phyloP scores from a whole-genome alignment of 37 sponge, comb jelly and placozoan genomes.

The Ianthella basta region DNA sequence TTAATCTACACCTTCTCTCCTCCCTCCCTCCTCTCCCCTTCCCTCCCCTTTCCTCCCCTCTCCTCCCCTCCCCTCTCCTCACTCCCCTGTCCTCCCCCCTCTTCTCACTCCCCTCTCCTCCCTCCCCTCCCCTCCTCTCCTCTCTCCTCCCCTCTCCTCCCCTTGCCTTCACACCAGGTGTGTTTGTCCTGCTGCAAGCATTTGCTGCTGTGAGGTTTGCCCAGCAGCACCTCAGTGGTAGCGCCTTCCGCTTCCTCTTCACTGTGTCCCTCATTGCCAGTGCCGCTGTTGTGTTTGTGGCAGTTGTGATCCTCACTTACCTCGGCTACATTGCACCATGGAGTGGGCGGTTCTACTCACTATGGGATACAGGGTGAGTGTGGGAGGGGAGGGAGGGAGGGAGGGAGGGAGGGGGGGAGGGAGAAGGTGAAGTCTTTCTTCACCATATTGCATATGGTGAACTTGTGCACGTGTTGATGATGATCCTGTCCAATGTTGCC shows the following conservation, averaged over 20 bases:
- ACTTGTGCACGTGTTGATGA: no score
- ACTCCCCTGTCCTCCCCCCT: background rate
- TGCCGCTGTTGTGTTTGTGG: constrained; percentile 87
- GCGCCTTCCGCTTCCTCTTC: constrained; percentile 74
- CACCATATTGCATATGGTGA: no score
- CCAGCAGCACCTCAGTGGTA: constrained; percentile 59
- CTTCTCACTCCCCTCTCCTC: background rate
- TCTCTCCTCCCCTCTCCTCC: background rate
- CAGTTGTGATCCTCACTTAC: constrained; percentile 85
- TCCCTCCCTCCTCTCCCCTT: background rate
- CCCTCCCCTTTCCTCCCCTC: background rate
- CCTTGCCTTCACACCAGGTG: constrained; percentile 31
- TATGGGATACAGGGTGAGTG: constrained; percentile 96
- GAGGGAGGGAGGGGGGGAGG: background rate
- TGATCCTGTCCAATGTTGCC: no score
- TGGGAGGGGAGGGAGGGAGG: background rate
- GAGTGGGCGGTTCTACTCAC: constrained; percentile 99
- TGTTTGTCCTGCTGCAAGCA: constrained; percentile 66
- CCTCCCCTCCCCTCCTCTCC: constrained; percentile 33
- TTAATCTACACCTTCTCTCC: no score
- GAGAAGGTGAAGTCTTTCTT: no score
- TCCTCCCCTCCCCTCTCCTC: background rate
- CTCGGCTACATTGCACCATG: constrained; percentile 96
- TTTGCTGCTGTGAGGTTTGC: constrained; percentile 76
- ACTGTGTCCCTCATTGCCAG: constrained; percentile 35